Evolutionary conservation across 2,888 invertebrate species (phyloP).

Genomic region (Phengaris arion): DNA sequence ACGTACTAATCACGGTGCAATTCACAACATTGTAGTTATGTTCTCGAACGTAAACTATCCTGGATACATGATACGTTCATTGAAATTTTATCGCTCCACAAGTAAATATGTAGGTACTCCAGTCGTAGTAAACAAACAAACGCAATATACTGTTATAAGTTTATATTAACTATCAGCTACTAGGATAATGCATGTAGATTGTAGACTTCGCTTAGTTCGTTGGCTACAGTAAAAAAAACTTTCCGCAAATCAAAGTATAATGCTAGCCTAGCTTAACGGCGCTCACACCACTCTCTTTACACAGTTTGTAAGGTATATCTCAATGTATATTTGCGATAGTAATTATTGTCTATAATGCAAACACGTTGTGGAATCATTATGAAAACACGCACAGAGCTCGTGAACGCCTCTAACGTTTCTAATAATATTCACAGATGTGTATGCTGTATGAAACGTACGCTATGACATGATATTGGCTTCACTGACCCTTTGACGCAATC

Average conservation of each 20-base stretch:
- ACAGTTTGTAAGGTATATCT: neutral
- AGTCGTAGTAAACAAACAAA: slow-evolving; percentile 12
- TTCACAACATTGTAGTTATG: neutral
- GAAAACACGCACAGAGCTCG: slow-evolving; percentile 31
- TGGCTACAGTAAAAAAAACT: neutral
- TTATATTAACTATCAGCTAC: neutral
- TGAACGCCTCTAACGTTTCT: slow-evolving; percentile 27
- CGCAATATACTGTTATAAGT: neutral
- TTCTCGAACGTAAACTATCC: slow-evolving; percentile 17
- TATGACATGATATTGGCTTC: slow-evolving; percentile 8
- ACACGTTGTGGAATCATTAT: slow-evolving; percentile 29
- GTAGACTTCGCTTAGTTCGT: neutral
- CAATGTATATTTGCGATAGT: slow-evolving; percentile 26
- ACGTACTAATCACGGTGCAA: neutral
- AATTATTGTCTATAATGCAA: slow-evolving; percentile 26
- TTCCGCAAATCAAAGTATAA: slow-evolving; percentile 2
- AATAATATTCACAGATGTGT: slow-evolving; percentile 21
- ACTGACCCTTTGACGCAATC: slow-evolving; percentile 26
- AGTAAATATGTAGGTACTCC: neutral
- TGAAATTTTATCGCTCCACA: slow-evolving; percentile 8
- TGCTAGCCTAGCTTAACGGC: neutral
- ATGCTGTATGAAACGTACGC: neutral
- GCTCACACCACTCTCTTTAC: neutral
- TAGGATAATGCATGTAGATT: neutral
- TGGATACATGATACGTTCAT: slow-evolving; percentile 14